Base-by-base conservation (phyloP, 2,888 invertebrate genomes). In the Adelphocoris suturalis region DNA sequence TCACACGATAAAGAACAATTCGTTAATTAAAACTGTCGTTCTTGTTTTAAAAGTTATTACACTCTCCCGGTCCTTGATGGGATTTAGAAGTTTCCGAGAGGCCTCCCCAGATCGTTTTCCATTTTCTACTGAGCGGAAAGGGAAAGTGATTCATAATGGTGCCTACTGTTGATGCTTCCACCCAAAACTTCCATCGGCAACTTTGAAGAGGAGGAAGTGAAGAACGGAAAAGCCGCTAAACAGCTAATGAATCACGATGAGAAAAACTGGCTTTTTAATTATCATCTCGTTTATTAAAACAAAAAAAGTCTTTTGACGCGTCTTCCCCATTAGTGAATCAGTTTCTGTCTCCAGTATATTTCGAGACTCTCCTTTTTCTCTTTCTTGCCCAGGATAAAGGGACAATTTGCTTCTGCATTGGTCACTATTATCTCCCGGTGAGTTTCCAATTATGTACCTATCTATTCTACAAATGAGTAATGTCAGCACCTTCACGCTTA, bases 21-120 rank as follows among this genome's bases (percentile, higher is more conserved):
- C 76, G 76, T 87, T 87, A 76, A 87, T 87, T 87, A 75, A 87
- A 87, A 87, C 87, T 75, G 87, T 76, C 87, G 76, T 76, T 87
- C 76, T 76, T 46, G 75, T 87, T 76, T 75, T 48, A 76, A 87
- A 76, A 87, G 87, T 37, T 76, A 87, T 86, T 86, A 86, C 86
- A 86, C 86, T 55, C 16, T 27, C 47, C 81, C 14, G 47, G 37
- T n/a, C 52, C 55, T 55, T 84, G 84, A 84, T 84, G 84, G 84
- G 84, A 55, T 84, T 55, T 84, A n/a, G 37, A 86, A 86, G 86
- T 86, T 86, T 86, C 27, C 28, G 57, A n/a, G 52, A 1, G 13
- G 80, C 37, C 47, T 47, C n/a, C 16, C 14, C 81, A 19, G 81
- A 47, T 16, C 47, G 14, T 47, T 81, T 81, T 47, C 81, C 19